A percentile compares a stretch with the other conserved stretches of the same genome.
Conservation (phyloP, 2,888 invertebrate species). For the Therioaphis trifolii region DNA sequence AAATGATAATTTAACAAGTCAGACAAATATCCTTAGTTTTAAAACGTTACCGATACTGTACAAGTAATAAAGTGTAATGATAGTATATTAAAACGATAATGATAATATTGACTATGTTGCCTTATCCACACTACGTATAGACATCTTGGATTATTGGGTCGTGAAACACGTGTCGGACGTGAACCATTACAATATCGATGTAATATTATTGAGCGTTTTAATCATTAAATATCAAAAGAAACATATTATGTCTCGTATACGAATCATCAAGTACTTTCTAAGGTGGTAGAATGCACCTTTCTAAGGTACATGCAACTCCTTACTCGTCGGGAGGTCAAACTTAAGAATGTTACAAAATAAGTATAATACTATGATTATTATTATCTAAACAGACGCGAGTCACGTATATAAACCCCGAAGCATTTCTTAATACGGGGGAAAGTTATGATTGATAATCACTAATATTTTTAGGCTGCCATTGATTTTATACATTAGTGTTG, state of each 20-base stretch:
- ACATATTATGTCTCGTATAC: neutral
- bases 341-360: conserved; percentile 45
- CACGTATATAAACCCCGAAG: neutral
- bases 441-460: conserved; percentile 12
- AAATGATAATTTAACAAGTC: too few species aligned
- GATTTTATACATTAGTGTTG: neutral
- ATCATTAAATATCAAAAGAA: conserved; percentile 19
- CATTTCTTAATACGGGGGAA: conserved; percentile 32
- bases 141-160: conserved; percentile 2
- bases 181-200: neutral
- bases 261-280: conserved; percentile 16
- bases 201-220: neutral
- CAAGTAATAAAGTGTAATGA: neutral
- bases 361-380: neutral
- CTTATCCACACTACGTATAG: neutral
- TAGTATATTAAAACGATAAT: neutral
- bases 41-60: too few species aligned
- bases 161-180: neutral
- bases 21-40: too few species aligned
- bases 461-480: neutral
- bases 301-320: conserved; percentile 3
- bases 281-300: too few species aligned
- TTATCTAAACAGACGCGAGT: neutral
- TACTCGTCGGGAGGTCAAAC: conserved; percentile 34
- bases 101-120: neutral